Conservation (phyloP, 2,888 invertebrate genomes). For the Galeopsomyia nigrocyanea region DNA sequence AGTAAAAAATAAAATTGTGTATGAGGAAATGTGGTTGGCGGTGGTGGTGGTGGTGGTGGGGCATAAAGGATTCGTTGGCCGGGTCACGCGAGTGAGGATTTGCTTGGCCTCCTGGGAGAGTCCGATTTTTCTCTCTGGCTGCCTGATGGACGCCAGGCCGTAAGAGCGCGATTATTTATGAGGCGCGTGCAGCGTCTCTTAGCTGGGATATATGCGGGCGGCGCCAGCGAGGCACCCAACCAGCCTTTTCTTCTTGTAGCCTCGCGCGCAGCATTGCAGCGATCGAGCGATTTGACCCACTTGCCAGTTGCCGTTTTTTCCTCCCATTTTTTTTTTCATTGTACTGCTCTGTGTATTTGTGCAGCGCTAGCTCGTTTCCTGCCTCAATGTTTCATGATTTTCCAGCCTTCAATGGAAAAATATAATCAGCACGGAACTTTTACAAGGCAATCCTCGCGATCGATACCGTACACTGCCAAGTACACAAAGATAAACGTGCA, state of each 20-base stretch:
- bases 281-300: slow-evolving; percentile 27
- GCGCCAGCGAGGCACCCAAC: slow-evolving; percentile 8
- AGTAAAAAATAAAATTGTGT: background rate
- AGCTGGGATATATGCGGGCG: slow-evolving; percentile 17
- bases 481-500: too few species aligned
- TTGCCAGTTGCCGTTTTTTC: background rate
- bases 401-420: too few species aligned
- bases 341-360: too few species aligned
- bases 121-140: background rate
- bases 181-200: background rate
- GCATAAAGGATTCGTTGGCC: background rate
- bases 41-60: background rate
- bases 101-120: slow-evolving; percentile 8
- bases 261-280: slow-evolving; percentile 10
- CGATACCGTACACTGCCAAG: background rate
- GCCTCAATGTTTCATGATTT: slow-evolving; percentile 1
- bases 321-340: too few species aligned
- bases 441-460: background rate
- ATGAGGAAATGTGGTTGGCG: background rate
- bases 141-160: slow-evolving; percentile 4
- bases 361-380: too few species aligned
- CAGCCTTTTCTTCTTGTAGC: slow-evolving; percentile 1
- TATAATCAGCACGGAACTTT: too few species aligned
- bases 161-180: slow-evolving; percentile 32
- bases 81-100: slow-evolving; percentile 35